phyloP scores from a whole-genome alignment of 2,113 vertebrate genomes.

The Petroica traversi region DNA sequence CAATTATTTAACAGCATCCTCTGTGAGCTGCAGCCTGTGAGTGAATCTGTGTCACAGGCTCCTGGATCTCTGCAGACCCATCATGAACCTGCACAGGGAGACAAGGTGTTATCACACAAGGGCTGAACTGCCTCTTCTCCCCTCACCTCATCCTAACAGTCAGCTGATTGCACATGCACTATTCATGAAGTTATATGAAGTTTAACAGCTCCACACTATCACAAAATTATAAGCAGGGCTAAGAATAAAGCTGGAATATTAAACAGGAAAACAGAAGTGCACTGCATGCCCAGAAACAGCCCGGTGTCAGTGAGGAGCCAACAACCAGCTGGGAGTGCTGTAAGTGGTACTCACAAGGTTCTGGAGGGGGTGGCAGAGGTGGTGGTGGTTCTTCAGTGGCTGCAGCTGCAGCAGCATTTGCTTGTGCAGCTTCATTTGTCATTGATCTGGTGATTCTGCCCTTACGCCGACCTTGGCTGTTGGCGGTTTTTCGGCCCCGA shows the following conservation, averaged over 20 bases:
- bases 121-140: background rate
- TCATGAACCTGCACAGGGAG: background rate
- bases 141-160: background rate
- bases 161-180: background rate
- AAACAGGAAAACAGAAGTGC: background rate
- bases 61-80: background rate
- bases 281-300: background rate
- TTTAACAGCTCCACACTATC: background rate
- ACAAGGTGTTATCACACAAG: background rate
- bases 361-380: slow-evolving; percentile 78
- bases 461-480: slow-evolving; percentile 95
- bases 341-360: slow-evolving; percentile 77
- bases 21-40: background rate
- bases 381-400: slow-evolving; percentile 84
- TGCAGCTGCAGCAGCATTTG: slow-evolving; percentile 79
- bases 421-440: slow-evolving; percentile 93
- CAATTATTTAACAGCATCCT: background rate
- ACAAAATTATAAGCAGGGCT: background rate
- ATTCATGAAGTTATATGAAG: background rate
- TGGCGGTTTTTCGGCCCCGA: slow-evolving; percentile 95
- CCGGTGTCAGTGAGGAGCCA: background rate
- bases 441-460: slow-evolving; percentile 97
- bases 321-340: background rate
- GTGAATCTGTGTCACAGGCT: background rate
- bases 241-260: background rate